Conservation (phyloP, 2,888 invertebrate species). For the Hemaris fuciformis region DNA sequence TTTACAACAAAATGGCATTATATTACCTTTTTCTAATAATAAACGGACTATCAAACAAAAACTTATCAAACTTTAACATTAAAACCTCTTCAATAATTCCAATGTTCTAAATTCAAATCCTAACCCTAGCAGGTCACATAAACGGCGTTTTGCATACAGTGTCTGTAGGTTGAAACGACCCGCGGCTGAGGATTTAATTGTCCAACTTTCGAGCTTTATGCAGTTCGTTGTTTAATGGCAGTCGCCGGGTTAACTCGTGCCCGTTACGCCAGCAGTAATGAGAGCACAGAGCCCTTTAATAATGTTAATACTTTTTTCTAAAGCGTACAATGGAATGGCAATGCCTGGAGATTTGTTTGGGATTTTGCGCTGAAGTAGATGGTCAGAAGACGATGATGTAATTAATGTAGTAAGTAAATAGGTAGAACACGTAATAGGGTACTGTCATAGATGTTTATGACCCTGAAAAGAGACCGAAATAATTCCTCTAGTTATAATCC, state of each 20-base stretch:
- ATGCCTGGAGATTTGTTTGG: too few species aligned
- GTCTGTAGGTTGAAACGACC: constrained; percentile 55
- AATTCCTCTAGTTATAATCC: too few species aligned
- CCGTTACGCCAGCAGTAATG: constrained; percentile 27
- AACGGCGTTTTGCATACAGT: constrained; percentile 21
- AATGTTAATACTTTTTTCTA: constrained; percentile 17
- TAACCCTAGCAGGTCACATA: not conserved
- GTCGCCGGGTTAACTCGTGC: constrained; percentile 47
- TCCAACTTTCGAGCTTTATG: constrained; percentile 63
- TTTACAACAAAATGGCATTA: too few species aligned
- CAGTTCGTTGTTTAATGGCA: constrained; percentile 58
- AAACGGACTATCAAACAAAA: too few species aligned
- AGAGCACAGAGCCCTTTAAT: constrained; percentile 22
- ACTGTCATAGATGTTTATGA: too few species aligned
- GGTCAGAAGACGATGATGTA: not conserved
- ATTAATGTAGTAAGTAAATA: not conserved
- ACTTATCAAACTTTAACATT: not conserved
- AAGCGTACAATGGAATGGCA: not conserved
- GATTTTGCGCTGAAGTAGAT: too few species aligned
- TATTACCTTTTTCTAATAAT: too few species aligned
- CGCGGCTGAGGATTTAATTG: constrained; percentile 62
- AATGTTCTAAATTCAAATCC: not conserved
- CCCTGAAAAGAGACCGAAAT: too few species aligned
- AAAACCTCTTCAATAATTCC: not conserved
- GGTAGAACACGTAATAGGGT: too few species aligned